Evolutionary conservation across 2,888 invertebrate genomes (phyloP), one percentile per base, ranked within the genome.

Genomic region (Diaprepes abbreviatus): DNA sequence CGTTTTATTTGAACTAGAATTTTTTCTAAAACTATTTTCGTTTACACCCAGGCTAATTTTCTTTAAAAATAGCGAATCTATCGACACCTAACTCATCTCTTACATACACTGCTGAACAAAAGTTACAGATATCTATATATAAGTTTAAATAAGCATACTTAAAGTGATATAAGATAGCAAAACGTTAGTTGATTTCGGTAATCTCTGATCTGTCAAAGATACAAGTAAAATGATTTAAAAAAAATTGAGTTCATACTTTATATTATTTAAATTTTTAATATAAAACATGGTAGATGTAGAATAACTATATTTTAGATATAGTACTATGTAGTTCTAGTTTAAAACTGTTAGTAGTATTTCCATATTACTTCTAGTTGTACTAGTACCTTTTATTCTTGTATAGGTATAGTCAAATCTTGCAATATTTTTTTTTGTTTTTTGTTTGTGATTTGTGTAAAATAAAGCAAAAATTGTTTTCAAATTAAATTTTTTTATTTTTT

Each of bases 391-490:
- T 24, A 62, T 9, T 69, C 36, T 36, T 69, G 58, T 69, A 62
- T 68, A 69, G 48, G 45, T 43, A 57, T 68, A 60, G 45, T 28
- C 54, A 24, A 68, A 72, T 58, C 45, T 24, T 73, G 74, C 73
- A 76, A 74, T 74, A 73, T 60, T 74, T 62, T 73, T 52, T 62
- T 75, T 69, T 73, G n/a, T n/a, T n/a, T n/a, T n/a, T 69, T 75
- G 75, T 75, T 77, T 75, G 77, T 76, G 76, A 76, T 77, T 69
- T 75, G 71, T 76, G 75, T 77, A 77, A 66, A 76, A 77, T 77
- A 76, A 77, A 77, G 36, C 17, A 58, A 64, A 66, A 68, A 68
- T 62, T 63, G 58, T 68, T 68, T 68, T 68, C 36, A 28, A 45
- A 43, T 43, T 14, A 17, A 19, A 1, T 17, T 19, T 43, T 3